Base-by-base conservation (phyloP, 2,888 invertebrate species). In the Cerastis leucographa region DNA sequence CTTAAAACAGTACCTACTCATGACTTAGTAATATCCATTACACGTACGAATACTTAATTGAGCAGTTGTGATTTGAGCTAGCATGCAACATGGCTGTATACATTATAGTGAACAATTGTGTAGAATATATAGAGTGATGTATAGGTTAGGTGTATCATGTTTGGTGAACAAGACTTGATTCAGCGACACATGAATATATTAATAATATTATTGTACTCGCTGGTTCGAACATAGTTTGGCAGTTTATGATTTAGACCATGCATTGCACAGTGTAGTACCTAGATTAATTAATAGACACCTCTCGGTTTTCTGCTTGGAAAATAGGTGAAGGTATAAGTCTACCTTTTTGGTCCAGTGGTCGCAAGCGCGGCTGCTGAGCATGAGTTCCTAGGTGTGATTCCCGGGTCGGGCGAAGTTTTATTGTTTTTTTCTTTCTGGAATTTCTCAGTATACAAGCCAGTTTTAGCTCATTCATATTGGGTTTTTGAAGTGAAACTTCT, bases 21-120 rank as follows among this genome's bases (percentile, higher is more conserved):
- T 59, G 42, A n/a, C 9, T 56, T 25, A 66, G 59, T 71, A 79
- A 83, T 81, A 83, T 71, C 80, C 66, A 86, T 80, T 70, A 85
- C 54, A 61, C 25, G 19, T 74, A 74, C 83, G 49, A 72, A 85
- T 84, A 80, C 72, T 62, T 84, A 74, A 86, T 84, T 72, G 70
- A 71, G 70, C 19, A 49, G 44, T 79, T 59, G 69, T 83, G 65
- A 85, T 84, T 71, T 67, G 5, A 81, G 68, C 66, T 62, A 66
- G 35, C 73, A 70, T 78, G 78, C 62, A 78, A 74, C 62, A 71
- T 49, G 19, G 22, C 29, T 46, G 19, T 56, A n/a, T 44, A 65
- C 49, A 59, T 71, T 66, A 61, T 66, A 49, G 42, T 54, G 54
- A 51, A 65, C 65, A 80, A 19, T 72, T 42, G 49, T 17, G 8